Evolutionary conservation across 2,888 invertebrate species (phyloP).

Genomic region (Athripsodes cinereus): DNA sequence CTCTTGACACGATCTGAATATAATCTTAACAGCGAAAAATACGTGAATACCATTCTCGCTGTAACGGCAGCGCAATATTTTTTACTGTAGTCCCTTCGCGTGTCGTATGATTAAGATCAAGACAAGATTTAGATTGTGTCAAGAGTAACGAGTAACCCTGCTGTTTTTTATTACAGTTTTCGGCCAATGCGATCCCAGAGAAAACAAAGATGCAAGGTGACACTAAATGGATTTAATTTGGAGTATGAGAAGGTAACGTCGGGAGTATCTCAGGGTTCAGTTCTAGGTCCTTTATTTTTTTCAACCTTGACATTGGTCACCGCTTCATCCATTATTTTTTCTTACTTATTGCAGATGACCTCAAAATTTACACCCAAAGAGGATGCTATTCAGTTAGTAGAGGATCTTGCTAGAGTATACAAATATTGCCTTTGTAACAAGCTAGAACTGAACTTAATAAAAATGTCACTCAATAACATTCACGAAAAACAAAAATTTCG

Average conservation of each 20-base stretch:
- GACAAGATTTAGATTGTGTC: too few relatives aligned
- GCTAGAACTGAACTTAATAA: neutral
- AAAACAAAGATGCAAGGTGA: too few relatives aligned
- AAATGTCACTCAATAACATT: neutral
- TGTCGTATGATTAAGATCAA: too few relatives aligned
- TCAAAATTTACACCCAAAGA: neutral
- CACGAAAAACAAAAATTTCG: neutral
- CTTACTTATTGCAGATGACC: neutral
- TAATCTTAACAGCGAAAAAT: too few relatives aligned
- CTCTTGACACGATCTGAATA: too few relatives aligned
- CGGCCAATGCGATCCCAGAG: too few relatives aligned
- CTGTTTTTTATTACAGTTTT: too few relatives aligned
- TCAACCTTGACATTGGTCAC: neutral
- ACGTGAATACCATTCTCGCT: too few relatives aligned
- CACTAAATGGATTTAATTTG: neutral
- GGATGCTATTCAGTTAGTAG: neutral
- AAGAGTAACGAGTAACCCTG: too few relatives aligned
- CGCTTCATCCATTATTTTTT: neutral
- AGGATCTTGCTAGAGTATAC: neutral
- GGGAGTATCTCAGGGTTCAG: neutral
- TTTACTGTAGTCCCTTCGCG: too few relatives aligned
- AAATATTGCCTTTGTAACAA: neutral
- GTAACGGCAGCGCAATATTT: too few relatives aligned
- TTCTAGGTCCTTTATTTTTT: neutral
- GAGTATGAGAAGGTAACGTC: neutral